Percentiles rank a stretch among this genome's conserved stretches.
Conservation (phyloP, 2,888 invertebrate genomes). For the Drosophila tanythrix region DNA sequence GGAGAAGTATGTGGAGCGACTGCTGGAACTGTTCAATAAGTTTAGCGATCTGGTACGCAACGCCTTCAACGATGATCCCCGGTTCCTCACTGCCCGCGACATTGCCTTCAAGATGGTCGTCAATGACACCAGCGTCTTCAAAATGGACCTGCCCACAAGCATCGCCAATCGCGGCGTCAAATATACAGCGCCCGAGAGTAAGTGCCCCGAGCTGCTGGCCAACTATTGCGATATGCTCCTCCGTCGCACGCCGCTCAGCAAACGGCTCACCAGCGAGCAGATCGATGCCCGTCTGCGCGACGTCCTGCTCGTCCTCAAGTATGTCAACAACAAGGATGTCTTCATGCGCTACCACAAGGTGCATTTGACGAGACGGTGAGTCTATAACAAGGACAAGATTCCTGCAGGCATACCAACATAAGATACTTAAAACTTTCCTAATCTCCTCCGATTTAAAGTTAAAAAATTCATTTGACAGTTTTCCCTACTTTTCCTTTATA, state of each 20-base stretch:
- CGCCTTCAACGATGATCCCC: constrained; percentile 98
- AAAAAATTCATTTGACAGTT: neutral
- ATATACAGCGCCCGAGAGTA: constrained; percentile 94
- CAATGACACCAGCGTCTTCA: constrained; percentile 97
- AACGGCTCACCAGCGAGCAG: constrained; percentile 97
- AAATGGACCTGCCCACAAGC: constrained; percentile 88
- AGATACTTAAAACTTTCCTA: neutral
- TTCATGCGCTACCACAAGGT: constrained; percentile 99
- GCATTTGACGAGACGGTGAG: constrained; percentile 93
- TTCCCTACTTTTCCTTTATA: neutral
- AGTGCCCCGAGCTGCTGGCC: constrained; percentile 98
- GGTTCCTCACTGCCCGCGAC: constrained; percentile 98
- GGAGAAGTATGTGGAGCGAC: constrained; percentile 98
- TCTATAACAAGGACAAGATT: neutral
- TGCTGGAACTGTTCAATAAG: constrained; percentile 95
- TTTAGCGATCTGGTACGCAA: constrained; percentile 96
- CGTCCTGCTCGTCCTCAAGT: constrained; percentile 98
- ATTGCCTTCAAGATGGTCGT: constrained; percentile 99
- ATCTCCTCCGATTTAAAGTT: too few relatives aligned
- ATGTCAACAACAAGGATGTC: constrained; percentile 99
- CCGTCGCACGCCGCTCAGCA: constrained; percentile 97
- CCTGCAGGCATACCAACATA: too few relatives aligned
- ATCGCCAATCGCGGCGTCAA: constrained; percentile 88
- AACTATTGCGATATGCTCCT: constrained; percentile 99
- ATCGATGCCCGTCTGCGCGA: constrained; percentile 97